Evolutionary conservation across 2,797 vertebrate species (phyloP).

Genomic region (Lemur catta): DNA sequence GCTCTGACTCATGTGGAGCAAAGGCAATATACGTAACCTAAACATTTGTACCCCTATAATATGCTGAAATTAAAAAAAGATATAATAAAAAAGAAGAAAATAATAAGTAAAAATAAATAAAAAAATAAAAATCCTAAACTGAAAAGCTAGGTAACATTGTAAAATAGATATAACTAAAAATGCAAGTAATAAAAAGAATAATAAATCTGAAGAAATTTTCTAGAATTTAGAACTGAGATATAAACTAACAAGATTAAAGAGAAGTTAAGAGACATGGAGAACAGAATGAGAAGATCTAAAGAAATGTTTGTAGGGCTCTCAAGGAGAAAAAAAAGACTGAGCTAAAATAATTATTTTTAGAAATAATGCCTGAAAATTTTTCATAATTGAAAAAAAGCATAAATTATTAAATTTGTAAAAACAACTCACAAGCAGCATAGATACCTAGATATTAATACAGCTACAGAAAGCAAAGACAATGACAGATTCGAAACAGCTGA

Average conservation of each 20-base stretch:
- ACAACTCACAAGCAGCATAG: neutral
- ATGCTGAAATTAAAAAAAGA: no score
- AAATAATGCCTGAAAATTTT: neutral
- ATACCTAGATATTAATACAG: neutral
- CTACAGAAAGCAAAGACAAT: neutral
- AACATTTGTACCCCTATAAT: no score
- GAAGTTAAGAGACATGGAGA: neutral
- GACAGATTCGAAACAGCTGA: neutral
- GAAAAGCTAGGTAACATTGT: neutral
- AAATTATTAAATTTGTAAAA: neutral
- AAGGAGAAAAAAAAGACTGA: neutral
- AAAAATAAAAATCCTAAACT: no score
- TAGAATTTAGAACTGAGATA: neutral
- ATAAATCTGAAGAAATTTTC: neutral
- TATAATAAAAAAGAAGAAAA: no score
- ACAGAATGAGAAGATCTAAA: neutral
- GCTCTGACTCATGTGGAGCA: no score
- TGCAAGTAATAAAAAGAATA: neutral
- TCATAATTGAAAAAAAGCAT: neutral
- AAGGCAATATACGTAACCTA: no score
- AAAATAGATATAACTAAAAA: neutral
- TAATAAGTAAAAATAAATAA: no score
- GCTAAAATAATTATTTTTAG: neutral
- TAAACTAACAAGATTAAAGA: neutral
- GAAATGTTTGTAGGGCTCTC: neutral